A percentile compares a stretch with the other conserved stretches of the same genome.
Conservation (phyloP, 2,113 vertebrate species). For the Equus przewalskii region DNA sequence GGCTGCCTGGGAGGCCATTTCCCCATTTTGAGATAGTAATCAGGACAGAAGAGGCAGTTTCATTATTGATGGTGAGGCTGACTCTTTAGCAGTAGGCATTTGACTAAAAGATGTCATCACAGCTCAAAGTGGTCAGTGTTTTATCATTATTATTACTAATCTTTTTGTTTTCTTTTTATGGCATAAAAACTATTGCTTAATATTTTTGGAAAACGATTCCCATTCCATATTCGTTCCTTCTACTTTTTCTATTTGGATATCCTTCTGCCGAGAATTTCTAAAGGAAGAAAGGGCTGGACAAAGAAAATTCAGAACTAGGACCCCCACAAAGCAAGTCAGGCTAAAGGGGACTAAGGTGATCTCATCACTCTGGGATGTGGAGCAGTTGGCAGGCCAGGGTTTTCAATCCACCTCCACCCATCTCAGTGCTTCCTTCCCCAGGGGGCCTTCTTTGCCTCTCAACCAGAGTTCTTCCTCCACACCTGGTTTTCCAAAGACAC, state of each 20-base stretch:
- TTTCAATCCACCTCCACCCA: background rate
- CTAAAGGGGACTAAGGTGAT: background rate
- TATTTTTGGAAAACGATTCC: background rate
- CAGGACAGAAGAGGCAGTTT: background rate
- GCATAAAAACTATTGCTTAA: background rate
- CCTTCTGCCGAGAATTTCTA: slow-evolving; percentile 13
- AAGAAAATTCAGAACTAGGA: background rate
- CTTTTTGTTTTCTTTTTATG: background rate
- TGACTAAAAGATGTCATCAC: slow-evolving; percentile 53
- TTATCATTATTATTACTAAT: background rate
- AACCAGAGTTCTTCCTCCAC: background rate
- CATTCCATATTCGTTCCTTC: background rate
- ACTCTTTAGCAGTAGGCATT: background rate
- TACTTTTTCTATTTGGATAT: background rate
- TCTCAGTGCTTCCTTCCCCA: background rate
- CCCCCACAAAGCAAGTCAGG: background rate
- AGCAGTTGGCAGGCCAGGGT: rapidly evolving
- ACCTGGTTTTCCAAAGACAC: background rate
- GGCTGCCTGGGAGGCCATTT: slow-evolving; percentile 17
- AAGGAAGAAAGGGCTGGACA: background rate
- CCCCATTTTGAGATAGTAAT: slow-evolving; percentile 45
- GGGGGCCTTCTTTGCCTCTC: background rate
- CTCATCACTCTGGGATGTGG: too few relatives aligned
- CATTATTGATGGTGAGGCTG: slow-evolving; percentile 27
- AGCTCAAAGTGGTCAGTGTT: slow-evolving; percentile 43